Conservation (phyloP, 2,113 vertebrate species). For the Callipepla squamata region DNA sequence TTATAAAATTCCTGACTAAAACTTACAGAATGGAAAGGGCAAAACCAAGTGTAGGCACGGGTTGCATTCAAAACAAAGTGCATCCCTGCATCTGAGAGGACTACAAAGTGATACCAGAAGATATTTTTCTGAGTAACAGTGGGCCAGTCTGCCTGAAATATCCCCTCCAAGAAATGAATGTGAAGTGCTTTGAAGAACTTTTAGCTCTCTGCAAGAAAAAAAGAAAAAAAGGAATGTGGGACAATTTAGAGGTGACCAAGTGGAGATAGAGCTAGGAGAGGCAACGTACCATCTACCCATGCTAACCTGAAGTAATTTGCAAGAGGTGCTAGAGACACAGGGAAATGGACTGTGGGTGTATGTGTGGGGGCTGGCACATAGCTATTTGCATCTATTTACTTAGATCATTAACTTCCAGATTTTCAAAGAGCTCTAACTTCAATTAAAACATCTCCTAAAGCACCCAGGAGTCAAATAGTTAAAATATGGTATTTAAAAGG, state of each 20-base stretch:
- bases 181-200: background rate
- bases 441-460: background rate
- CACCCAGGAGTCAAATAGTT: slow-evolving; percentile 1
- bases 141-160: background rate
- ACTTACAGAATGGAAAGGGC: background rate
- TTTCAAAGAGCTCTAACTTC: background rate
- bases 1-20: slow-evolving; percentile 34
- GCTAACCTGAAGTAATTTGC: background rate
- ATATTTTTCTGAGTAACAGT: background rate
- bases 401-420: background rate
- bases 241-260: background rate
- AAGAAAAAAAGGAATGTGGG: background rate
- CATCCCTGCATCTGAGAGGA: background rate
- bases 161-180: background rate
- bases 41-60: background rate
- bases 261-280: background rate
- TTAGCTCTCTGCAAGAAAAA: background rate
- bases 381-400: background rate
- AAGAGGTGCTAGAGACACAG: background rate
- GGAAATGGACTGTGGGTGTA: background rate
- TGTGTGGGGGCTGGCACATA: background rate
- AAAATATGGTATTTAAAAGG: background rate
- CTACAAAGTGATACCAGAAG: background rate
- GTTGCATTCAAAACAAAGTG: accelerated
- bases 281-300: background rate